Evolutionary conservation across 2,888 invertebrate species (phyloP).

Genomic region (Macrophya annulata): DNA sequence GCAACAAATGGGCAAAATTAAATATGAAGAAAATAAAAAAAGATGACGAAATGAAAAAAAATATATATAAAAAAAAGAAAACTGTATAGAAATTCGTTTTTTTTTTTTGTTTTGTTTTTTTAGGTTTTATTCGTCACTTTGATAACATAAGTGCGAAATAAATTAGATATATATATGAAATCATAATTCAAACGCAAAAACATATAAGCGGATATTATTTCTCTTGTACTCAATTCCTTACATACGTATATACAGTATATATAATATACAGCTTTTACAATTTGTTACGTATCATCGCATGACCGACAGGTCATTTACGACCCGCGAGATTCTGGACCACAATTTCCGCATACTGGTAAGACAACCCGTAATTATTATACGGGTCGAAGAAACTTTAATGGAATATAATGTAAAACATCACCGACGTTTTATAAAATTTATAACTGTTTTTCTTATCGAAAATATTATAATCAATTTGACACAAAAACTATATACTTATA

Average conservation of each 20-base stretch:
- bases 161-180: neutral
- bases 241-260: neutral
- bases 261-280: constrained; percentile 43
- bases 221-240: constrained; percentile 14
- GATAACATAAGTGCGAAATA: neutral
- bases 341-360: constrained; percentile 58
- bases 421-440: neutral
- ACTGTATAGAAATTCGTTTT: neutral
- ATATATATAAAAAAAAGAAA: neutral
- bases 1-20: neutral
- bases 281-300: constrained; percentile 53
- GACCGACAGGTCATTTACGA: constrained; percentile 56
- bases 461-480: neutral
- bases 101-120: too few species aligned
- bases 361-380: constrained; percentile 43
- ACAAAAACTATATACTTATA: neutral
- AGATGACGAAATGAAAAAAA: neutral
- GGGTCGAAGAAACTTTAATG: constrained; percentile 48
- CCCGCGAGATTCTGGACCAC: constrained; percentile 58
- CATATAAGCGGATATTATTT: neutral
- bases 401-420: constrained; percentile 1
- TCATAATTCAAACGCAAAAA: neutral
- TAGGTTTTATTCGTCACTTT: neutral
- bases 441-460: neutral
- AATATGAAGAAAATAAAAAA: neutral